These are phyloP conservation scores for Caerostris extrusa DNA, from an alignment of 1,140 invertebrate genomes.

Conservation along the genomic window DNA sequence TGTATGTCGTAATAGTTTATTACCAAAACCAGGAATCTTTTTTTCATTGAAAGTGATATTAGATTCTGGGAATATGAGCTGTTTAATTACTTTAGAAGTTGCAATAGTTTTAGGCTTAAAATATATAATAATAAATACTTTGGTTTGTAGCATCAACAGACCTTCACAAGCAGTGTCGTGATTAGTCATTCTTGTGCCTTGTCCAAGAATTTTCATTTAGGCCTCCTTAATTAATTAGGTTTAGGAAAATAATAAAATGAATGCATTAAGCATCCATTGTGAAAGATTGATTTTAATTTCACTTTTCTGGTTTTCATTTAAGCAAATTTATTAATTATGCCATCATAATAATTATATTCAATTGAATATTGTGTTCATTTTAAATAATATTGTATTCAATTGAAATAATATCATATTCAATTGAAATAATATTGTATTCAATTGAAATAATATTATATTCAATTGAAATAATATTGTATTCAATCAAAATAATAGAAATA, in stretches of 20 bases:
- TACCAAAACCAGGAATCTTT: no score
- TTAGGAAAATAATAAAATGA: background rate
- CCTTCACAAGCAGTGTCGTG: no score
- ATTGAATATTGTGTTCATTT: no score
- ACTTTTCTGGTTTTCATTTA: background rate
- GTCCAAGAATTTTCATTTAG: background rate
- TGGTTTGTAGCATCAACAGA: no score
- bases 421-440: background rate
- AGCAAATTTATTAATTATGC: background rate
- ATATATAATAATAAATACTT: no score
- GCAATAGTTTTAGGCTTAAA: no score
- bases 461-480: background rate
- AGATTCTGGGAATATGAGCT: no score
- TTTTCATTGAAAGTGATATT: no score
- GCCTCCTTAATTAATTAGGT: background rate
- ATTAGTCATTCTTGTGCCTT: background rate
- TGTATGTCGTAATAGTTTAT: no score
- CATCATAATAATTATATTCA: conserved; percentile 1
- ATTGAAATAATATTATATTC: background rate
- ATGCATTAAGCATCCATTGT: background rate
- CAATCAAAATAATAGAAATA: background rate
- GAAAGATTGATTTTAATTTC: background rate
- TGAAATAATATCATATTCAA: no score
- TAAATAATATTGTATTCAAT: background rate
- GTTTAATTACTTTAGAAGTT: no score